Evolutionary conservation across 2,888 invertebrate species (phyloP), one percentile per base, ranked within the genome.

Genomic region (Trisateles emortualis): DNA sequence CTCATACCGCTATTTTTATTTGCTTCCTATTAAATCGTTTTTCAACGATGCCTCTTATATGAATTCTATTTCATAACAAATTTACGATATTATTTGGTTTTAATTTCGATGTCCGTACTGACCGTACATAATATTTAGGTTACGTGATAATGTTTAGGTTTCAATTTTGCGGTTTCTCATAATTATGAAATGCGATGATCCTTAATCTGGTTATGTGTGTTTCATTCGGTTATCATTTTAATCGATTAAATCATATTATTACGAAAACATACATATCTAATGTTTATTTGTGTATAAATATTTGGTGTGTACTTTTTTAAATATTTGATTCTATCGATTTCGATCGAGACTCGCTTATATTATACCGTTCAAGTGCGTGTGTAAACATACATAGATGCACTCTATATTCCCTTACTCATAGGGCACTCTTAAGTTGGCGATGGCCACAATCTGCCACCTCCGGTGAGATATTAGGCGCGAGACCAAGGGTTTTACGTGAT

Each of bases 1-100:
- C 79, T 79, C 84, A 82, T 83, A 80, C 81, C 73, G 78, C 74
- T 80, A 79, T 84, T 85, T 86, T 87, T 87, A 87, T 88, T 87
- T 82, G 78, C 70, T 71, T 72, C 78, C 80, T 83, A 84, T 87
- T 81, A 86, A 84, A 88, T 88, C 81, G 84, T 82, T 87, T 85
- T 86, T 78, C 81, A 82, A 85, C 79, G 82, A 84, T 79, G 77
- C 81, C 78, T 74, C 76, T 74, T 68, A 51, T 66, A 51, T 10
- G 53, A 56, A 58, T 50, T 39, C 40, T 44, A 44, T 51, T 32
- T 36, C 47, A 48, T 52, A 51, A 51, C 54, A 59, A n/a, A 58
- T 45, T 52, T 45, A n/a, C 33, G n/a, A 50, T 26, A 11, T 32
- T 62, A 70, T 66, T 68, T 56, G 40, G 36, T 50, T 69, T 66